These are phyloP conservation scores for Oreocharis arfaki DNA, from an alignment of 2,113 vertebrate species.

Conservation along the genomic window DNA sequence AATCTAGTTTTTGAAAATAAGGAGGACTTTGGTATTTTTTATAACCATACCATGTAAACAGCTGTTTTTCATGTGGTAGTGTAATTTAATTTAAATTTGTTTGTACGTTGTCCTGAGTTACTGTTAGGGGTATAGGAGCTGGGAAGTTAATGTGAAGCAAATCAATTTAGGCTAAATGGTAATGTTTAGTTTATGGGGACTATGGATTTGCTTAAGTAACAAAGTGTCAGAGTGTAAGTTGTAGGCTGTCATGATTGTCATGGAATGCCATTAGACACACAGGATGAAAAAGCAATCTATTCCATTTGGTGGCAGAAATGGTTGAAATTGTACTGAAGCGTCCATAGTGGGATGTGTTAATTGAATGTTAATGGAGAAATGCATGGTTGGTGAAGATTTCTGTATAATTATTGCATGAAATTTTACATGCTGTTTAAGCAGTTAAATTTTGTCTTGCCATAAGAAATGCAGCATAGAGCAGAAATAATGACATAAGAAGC, in stretches of 20 bases:
- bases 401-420: neutral
- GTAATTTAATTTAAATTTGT: neutral
- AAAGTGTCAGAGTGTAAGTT: neutral
- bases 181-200: neutral
- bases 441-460: neutral
- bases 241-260: neutral
- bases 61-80: neutral
- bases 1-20: neutral
- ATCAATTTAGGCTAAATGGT: neutral
- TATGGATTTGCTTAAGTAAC: neutral
- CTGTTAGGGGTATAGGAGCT: neutral
- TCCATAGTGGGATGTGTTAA: neutral
- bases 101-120: neutral
- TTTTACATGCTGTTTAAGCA: neutral
- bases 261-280: neutral
- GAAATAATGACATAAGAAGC: neutral
- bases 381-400: neutral
- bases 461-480: neutral
- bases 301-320: neutral
- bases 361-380: neutral
- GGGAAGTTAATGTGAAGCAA: neutral
- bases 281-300: neutral
- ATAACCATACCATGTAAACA: neutral
- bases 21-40: neutral
- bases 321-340: neutral